A percentile compares a stretch with the other conserved stretches of the same genome.
Evolutionary conservation across 2,888 invertebrate genomes (phyloP).

Genomic region (Caenorhabditis imperialis): DNA sequence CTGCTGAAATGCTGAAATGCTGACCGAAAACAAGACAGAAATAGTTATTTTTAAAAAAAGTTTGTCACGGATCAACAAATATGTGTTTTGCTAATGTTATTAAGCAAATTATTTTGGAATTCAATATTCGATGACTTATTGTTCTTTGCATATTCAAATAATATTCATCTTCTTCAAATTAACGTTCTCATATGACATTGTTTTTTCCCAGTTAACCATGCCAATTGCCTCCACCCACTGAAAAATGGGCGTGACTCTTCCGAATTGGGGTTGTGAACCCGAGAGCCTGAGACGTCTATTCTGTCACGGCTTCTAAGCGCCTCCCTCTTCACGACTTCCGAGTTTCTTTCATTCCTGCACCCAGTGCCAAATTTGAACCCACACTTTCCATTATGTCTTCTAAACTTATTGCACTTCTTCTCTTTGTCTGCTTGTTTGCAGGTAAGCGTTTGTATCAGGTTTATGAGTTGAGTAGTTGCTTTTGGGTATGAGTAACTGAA

Average conservation of each 20-base stretch:
- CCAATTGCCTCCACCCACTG: background rate
- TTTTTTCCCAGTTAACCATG: too few relatives aligned
- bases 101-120: too few relatives aligned
- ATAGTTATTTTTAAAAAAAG: too few relatives aligned
- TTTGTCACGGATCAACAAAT: too few relatives aligned
- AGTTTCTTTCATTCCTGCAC: background rate
- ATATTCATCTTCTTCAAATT: too few relatives aligned
- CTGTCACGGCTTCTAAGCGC: constrained; percentile 8
- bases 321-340: constrained; percentile 1
- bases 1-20: too few relatives aligned
- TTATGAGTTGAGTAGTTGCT: constrained; percentile 1
- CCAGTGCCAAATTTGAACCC: background rate
- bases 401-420: constrained; percentile 22
- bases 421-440: constrained; percentile 26
- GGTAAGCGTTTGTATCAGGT: constrained; percentile 19
- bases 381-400: constrained; percentile 14
- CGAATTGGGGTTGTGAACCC: constrained; percentile 21
- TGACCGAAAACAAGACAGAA: too few relatives aligned
- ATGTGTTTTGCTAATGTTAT: too few relatives aligned
- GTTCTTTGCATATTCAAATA: too few relatives aligned
- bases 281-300: constrained; percentile 16
- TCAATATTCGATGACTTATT: too few relatives aligned
- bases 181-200: too few relatives aligned
- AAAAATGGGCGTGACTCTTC: constrained; percentile 18
- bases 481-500: background rate